Evolutionary conservation across 2,113 vertebrate genomes (phyloP).

Genomic region (Pachycephala philippinensis): DNA sequence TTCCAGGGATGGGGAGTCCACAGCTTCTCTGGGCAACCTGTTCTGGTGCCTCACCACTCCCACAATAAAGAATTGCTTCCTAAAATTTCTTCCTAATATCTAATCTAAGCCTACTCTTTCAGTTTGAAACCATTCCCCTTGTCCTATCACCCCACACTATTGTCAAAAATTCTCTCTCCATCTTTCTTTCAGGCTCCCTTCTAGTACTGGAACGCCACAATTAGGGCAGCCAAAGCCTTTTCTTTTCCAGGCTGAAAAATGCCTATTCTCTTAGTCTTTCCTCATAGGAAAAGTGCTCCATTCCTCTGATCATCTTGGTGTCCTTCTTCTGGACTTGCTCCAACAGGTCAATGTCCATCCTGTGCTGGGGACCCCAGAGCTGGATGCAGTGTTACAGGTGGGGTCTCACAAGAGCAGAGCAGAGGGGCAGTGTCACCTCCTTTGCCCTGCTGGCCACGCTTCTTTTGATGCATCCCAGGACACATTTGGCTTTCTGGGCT

Average conservation of each 20-base stretch:
- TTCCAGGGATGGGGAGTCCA: neutral
- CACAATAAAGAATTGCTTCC: neutral
- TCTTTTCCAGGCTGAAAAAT: neutral
- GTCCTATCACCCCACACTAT: neutral
- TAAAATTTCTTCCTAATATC: neutral
- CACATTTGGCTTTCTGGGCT: rapidly evolving
- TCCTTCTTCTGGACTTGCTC: neutral
- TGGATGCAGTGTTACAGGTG: neutral
- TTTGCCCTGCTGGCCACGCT: rapidly evolving
- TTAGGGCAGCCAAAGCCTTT: neutral
- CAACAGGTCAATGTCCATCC: neutral
- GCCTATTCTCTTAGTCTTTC: neutral
- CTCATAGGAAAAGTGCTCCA: neutral
- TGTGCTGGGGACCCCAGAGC: neutral
- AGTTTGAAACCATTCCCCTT: neutral
- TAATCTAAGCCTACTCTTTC: neutral
- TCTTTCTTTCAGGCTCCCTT: neutral
- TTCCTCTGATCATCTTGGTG: neutral
- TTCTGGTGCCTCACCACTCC: neutral
- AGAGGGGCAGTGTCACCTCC: neutral
- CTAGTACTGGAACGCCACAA: neutral
- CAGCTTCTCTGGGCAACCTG: neutral
- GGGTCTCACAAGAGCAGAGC: neutral
- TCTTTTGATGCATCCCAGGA: neutral
- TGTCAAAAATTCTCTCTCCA: neutral